Evolutionary conservation across 1,140 invertebrate genomes (phyloP).

Genomic region (Druon quercuslanigerum): DNA sequence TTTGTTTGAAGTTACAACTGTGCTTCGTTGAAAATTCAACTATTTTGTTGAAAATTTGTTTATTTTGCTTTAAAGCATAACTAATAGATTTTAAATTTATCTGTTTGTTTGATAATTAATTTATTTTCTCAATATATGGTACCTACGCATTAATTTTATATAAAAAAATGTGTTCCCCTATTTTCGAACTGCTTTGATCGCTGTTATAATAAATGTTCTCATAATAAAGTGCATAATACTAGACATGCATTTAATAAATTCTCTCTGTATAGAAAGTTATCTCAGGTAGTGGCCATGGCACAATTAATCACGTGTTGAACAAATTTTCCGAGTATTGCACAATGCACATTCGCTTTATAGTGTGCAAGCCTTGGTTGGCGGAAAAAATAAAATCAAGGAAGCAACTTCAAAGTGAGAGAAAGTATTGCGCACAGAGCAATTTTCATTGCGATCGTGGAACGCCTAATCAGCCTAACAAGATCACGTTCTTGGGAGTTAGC

Average conservation of each 20-base stretch:
- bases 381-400: not conserved
- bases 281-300: constrained; percentile 19
- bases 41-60: no score
- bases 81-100: no score
- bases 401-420: not conserved
- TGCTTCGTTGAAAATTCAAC: no score
- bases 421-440: not conserved
- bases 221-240: not conserved
- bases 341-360: constrained; percentile 2
- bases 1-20: no score
- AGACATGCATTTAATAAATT: not conserved
- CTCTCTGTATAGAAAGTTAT: constrained; percentile 16
- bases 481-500: not conserved
- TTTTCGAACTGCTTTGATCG: no score
- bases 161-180: no score
- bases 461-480: not conserved
- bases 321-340: constrained; percentile 22
- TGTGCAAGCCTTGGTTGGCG: not conserved
- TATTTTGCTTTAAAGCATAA: no score
- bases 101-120: no score
- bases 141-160: no score
- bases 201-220: not conserved
- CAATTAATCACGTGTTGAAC: constrained; percentile 6
- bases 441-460: not conserved
- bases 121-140: no score